These are phyloP conservation scores for Zaprionus tsacasi DNA, from an alignment of 1,140 invertebrate genomes.

Conservation along the genomic window DNA sequence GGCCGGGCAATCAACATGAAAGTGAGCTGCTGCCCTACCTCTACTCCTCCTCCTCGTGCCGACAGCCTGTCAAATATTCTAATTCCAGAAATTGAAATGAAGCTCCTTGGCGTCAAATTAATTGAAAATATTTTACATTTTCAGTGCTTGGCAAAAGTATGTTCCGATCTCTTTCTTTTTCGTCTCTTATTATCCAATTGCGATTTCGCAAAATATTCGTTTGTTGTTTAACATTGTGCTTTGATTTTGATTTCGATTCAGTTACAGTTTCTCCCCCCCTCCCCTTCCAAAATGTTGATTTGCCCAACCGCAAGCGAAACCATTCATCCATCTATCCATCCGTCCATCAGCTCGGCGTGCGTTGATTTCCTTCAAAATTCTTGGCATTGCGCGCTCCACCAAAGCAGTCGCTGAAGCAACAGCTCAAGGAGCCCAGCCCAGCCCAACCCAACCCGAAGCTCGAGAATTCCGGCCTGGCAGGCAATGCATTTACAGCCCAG, in stretches of 20 bases:
- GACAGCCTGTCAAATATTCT: constrained; percentile 43
- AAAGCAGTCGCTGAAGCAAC: not conserved
- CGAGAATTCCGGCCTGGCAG: constrained; percentile 23
- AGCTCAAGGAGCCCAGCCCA: not conserved
- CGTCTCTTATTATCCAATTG: constrained; percentile 7
- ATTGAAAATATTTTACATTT: constrained; percentile 80
- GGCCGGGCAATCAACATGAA: constrained; percentile 41
- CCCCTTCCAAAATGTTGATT: constrained; percentile 23
- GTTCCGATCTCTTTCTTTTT: constrained; percentile 37
- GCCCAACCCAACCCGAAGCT: not conserved
- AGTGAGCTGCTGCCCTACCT: constrained; percentile 18
- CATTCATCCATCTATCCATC: not conserved
- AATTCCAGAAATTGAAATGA: constrained; percentile 67
- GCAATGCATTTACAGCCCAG: constrained; percentile 24
- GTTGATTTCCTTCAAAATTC: constrained; percentile 53
- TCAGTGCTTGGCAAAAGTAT: constrained; percentile 50
- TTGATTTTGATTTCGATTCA: constrained; percentile 48
- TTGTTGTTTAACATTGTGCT: constrained; percentile 33
- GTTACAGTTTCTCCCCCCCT: not conserved
- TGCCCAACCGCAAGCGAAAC: constrained; percentile 49
- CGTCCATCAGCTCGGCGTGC: not conserved
- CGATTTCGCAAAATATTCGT: constrained; percentile 28
- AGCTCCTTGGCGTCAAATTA: constrained; percentile 62
- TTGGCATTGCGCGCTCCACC: constrained; percentile 43
- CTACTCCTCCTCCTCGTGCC: not conserved